These are phyloP conservation scores for Diadophis punctatus DNA, from an alignment of 2,113 vertebrate species.

Conservation along the genomic window DNA sequence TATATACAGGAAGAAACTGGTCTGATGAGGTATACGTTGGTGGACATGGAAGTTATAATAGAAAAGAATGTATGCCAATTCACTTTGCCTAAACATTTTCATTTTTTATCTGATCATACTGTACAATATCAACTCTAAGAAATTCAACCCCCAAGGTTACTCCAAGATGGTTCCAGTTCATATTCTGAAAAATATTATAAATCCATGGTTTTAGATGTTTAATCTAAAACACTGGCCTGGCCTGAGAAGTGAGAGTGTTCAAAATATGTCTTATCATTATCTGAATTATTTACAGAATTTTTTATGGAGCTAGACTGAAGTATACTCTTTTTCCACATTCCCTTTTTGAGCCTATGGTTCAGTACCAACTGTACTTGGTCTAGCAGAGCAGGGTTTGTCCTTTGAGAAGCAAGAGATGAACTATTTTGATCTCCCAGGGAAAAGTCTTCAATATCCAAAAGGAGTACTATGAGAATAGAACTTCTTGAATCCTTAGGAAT, in stretches of 20 bases:
- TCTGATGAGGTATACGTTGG: too few species aligned
- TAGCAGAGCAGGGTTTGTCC: background rate
- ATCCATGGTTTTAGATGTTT: background rate
- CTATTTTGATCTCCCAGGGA: background rate
- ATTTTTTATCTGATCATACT: background rate
- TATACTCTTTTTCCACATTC: background rate
- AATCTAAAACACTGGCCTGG: background rate
- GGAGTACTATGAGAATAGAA: background rate
- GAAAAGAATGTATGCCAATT: background rate
- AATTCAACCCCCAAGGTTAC: too few species aligned
- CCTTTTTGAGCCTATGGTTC: background rate
- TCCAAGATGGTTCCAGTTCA: background rate
- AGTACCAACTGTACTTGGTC: background rate
- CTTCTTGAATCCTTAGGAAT: background rate
- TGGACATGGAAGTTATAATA: background rate
- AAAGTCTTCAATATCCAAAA: background rate
- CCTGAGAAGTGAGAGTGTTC: background rate
- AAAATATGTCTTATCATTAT: background rate
- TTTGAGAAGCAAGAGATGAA: background rate
- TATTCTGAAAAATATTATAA: background rate
- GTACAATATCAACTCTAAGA: too few species aligned
- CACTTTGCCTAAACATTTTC: background rate
- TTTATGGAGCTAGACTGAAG: background rate
- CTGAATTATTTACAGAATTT: background rate
- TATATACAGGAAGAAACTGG: too few species aligned